Percentiles rank a stretch among this genome's conserved stretches.
These are phyloP conservation scores for Rhea americana DNA, from an alignment of 2,113 vertebrate species.

Conservation along the genomic window DNA sequence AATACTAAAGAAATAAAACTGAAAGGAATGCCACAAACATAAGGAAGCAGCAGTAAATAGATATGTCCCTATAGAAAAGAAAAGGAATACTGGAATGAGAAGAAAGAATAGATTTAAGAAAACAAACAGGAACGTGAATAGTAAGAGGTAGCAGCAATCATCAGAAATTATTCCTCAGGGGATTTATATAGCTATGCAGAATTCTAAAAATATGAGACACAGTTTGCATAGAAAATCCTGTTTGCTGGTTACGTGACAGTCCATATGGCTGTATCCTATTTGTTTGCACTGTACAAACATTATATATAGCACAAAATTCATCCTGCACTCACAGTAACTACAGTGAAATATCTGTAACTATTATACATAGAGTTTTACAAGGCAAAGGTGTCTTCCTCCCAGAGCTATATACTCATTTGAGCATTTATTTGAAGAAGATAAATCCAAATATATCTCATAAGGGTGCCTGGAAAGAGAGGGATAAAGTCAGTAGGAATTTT, in stretches of 20 bases:
- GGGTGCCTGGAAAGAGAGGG: not conserved
- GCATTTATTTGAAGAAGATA: not conserved
- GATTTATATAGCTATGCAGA: not conserved
- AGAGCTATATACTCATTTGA: not conserved
- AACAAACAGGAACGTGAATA: not conserved
- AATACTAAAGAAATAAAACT: not conserved
- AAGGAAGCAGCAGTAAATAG: not conserved
- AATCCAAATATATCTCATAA: not conserved
- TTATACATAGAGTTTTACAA: not conserved
- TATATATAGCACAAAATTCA: not conserved
- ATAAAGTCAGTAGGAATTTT: not conserved
- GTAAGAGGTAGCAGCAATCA: not conserved
- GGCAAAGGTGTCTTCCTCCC: rapidly evolving
- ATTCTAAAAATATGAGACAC: not conserved
- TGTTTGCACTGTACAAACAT: rapidly evolving
- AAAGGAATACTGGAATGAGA: not conserved
- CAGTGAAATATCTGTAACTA: not conserved
- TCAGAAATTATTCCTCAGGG: not conserved
- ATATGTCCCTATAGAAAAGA: not conserved
- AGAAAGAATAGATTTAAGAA: not conserved
- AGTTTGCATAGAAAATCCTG: not conserved
- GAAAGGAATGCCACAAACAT: not conserved
- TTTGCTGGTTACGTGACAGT: not conserved
- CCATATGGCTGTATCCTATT: not conserved
- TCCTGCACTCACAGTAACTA: not conserved